A percentile compares a stretch with the other conserved stretches of the same genome.
Conservation (phyloP, 2,113 vertebrate genomes). For the Alectura lathami region DNA sequence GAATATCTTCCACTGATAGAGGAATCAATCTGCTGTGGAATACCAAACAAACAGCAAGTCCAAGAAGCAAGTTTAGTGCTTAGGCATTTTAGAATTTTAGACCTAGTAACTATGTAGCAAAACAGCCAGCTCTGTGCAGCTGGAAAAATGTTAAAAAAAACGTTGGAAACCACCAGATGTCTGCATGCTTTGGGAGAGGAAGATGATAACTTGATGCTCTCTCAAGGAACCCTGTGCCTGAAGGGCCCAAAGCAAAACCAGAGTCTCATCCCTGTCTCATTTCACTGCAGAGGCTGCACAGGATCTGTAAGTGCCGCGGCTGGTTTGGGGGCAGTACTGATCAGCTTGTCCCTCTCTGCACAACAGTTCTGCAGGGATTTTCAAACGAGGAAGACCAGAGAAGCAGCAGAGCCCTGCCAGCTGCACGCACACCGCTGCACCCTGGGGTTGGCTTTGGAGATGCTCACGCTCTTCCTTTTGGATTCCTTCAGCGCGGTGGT, state of each 20-base stretch:
- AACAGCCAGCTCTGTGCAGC: not conserved
- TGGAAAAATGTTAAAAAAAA: not conserved
- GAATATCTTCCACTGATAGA: not conserved
- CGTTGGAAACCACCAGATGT: not conserved
- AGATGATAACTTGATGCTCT: not conserved
- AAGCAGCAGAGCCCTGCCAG: not conserved
- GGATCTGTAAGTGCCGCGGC: not conserved
- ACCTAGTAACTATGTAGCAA: not conserved
- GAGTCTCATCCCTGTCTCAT: not conserved
- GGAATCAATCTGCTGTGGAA: not conserved
- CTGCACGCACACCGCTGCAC: not conserved
- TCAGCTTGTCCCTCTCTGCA: not conserved
- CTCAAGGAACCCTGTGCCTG: not conserved
- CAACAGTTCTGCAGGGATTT: not conserved
- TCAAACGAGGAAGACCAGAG: not conserved
- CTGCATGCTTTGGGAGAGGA: not conserved
- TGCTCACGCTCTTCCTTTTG: rapidly evolving
- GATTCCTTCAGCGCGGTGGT: rapidly evolving
- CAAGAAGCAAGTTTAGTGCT: not conserved
- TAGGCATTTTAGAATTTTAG: not conserved
- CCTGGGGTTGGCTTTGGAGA: not conserved
- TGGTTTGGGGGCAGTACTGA: not conserved
- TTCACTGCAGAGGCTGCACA: not conserved
- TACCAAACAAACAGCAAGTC: not conserved
- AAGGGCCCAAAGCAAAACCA: not conserved